These are phyloP conservation scores for Aporophyla nigra DNA, from an alignment of 2,888 invertebrate genomes.

Conservation along the genomic window DNA sequence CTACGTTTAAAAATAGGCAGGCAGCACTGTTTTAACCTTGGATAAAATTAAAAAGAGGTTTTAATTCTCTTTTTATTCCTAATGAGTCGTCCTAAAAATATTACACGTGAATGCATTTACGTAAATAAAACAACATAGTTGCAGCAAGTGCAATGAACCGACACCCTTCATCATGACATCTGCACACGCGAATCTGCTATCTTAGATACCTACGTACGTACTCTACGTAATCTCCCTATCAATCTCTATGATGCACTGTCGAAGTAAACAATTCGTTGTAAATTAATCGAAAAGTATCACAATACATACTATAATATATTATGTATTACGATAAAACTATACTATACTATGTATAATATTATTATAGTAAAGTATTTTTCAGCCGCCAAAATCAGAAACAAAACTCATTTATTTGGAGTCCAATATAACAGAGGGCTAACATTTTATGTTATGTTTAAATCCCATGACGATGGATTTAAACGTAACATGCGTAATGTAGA, in stretches of 20 bases:
- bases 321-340: too few relatives aligned
- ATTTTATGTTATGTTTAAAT: too few relatives aligned
- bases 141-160: slow-evolving; percentile 36
- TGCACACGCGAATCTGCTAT: slow-evolving; percentile 37
- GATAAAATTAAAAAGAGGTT: too few relatives aligned
- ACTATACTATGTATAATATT: too few relatives aligned
- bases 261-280: slow-evolving; percentile 20
- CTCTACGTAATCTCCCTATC: slow-evolving; percentile 26
- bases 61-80: neutral
- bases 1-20: too few relatives aligned
- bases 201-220: neutral
- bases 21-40: neutral
- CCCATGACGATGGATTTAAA: neutral
- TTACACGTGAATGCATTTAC: neutral
- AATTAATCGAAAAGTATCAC: slow-evolving; percentile 4
- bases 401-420: too few relatives aligned
- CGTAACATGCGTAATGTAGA: neutral
- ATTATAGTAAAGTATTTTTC: too few relatives aligned
- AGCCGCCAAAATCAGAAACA: neutral
- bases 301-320: too few relatives aligned
- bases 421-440: too few relatives aligned
- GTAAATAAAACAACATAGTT: slow-evolving; percentile 16
- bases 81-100: neutral
- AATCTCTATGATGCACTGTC: slow-evolving; percentile 30
- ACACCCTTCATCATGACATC: slow-evolving; percentile 5